phyloP scores from a whole-genome alignment of 2,888 invertebrate genomes.

The Troides aeacus region DNA sequence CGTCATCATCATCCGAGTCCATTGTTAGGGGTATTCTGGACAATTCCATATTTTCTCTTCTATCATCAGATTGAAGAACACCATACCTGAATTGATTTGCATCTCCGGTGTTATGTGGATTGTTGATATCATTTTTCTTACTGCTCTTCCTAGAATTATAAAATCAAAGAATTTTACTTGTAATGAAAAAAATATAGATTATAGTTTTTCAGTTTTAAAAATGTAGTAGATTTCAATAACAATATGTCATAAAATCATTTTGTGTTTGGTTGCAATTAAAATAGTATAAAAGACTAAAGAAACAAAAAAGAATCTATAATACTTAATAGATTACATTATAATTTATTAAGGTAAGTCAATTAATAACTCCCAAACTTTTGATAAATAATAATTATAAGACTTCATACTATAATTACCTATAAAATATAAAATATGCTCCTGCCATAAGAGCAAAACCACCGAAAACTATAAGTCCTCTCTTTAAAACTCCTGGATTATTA shows the following conservation, averaged over 20 bases:
- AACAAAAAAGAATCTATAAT: too few species aligned
- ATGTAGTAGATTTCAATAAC: too few species aligned
- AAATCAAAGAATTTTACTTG: neutral
- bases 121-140: slow-evolving; percentile 56
- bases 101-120: slow-evolving; percentile 57
- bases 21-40: slow-evolving; percentile 70
- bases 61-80: slow-evolving; percentile 70
- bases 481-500: slow-evolving; percentile 65
- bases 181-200: too few species aligned
- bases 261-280: too few species aligned
- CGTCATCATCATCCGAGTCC: slow-evolving; percentile 76
- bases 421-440: slow-evolving; percentile 70
- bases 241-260: too few species aligned
- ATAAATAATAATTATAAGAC: neutral
- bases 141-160: slow-evolving; percentile 62
- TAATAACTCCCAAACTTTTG: neutral
- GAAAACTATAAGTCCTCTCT: slow-evolving; percentile 71
- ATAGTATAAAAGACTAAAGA: too few species aligned
- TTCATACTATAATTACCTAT: slow-evolving; percentile 53
- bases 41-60: slow-evolving; percentile 66
- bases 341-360: too few species aligned
- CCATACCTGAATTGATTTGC: slow-evolving; percentile 75
- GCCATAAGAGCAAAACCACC: slow-evolving; percentile 71
- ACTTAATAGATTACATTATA: too few species aligned
- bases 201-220: too few species aligned